A percentile compares a stretch with the other conserved stretches of the same genome.
Conservation (phyloP, 2,888 invertebrate species). For the Selenia dentaria region DNA sequence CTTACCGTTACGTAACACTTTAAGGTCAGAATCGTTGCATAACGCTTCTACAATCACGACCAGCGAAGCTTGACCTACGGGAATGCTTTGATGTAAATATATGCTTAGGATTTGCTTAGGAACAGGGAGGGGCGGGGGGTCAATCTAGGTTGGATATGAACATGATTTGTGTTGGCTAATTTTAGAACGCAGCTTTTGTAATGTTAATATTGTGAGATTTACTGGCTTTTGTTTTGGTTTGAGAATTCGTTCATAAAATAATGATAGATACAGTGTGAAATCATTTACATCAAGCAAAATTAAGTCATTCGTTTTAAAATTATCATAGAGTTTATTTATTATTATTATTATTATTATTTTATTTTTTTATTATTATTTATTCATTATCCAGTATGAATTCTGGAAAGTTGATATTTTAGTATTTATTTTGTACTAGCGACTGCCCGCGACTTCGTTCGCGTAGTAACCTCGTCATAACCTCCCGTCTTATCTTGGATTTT, state of each 20-base stretch:
- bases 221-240: slow-evolving; percentile 37
- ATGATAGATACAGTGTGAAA: too few relatives aligned
- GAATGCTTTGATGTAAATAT: slow-evolving; percentile 38
- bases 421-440: too few relatives aligned
- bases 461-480: too few relatives aligned
- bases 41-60: slow-evolving; percentile 55
- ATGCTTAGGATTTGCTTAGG: slow-evolving; percentile 24
- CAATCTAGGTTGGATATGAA: slow-evolving; percentile 36
- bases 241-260: slow-evolving; percentile 10
- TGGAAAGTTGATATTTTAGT: too few relatives aligned
- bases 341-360: too few relatives aligned
- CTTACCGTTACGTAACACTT: slow-evolving; percentile 71
- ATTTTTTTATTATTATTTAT: too few relatives aligned
- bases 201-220: slow-evolving; percentile 45
- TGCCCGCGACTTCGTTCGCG: too few relatives aligned
- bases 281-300: too few relatives aligned
- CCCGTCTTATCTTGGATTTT: too few relatives aligned
- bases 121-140: slow-evolving; percentile 37
- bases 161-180: slow-evolving; percentile 61
- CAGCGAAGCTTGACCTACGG: slow-evolving; percentile 50
- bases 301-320: too few relatives aligned
- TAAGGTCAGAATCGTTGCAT: slow-evolving; percentile 76
- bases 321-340: too few relatives aligned
- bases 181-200: slow-evolving; percentile 67
- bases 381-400: too few relatives aligned